Evolutionary conservation across 2,797 vertebrate species (phyloP).

Genomic region (Lophius americanus): DNA sequence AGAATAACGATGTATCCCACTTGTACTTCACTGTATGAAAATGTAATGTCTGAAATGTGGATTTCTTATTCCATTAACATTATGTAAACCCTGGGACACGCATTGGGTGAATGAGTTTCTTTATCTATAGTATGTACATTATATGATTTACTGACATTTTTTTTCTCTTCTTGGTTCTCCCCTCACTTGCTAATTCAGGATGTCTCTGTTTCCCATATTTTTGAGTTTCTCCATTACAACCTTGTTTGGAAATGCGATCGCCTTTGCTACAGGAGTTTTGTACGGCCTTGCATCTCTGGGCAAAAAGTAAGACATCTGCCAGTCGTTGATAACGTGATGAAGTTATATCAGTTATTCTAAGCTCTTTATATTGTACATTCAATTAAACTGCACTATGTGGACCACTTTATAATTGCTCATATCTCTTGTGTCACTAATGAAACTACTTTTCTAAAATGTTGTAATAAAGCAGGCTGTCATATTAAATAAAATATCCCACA

Average conservation of each 20-base stretch:
- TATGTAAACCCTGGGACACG: not conserved
- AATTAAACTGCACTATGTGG: not conserved
- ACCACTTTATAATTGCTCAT: slow-evolving; percentile 25
- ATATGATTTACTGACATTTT: slow-evolving; percentile 17
- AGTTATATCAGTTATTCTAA: not conserved
- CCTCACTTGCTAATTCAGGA: slow-evolving; percentile 74
- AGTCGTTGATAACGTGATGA: not conserved
- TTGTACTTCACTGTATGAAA: slow-evolving; percentile 4
- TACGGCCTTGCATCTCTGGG: slow-evolving; percentile 95
- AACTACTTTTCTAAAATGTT: slow-evolving; percentile 21
- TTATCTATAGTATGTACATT: not conserved
- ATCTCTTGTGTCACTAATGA: slow-evolving; percentile 34
- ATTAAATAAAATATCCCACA: slow-evolving; percentile 31
- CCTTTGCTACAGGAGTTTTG: slow-evolving; percentile 94
- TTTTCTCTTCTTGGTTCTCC: slow-evolving; percentile 6
- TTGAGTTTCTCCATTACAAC: slow-evolving; percentile 93
- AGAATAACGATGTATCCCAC: slow-evolving; percentile 38
- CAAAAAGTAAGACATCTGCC: slow-evolving; percentile 88
- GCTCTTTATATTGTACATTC: not conserved
- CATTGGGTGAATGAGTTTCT: not conserved
- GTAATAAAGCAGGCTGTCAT: slow-evolving; percentile 40
- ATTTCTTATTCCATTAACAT: slow-evolving; percentile 14
- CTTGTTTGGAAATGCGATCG: slow-evolving; percentile 92
- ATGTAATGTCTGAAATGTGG: not conserved
- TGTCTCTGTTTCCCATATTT: slow-evolving; percentile 89